phyloP scores from a whole-genome alignment of 2,888 invertebrate genomes.

The Cosmia trapezina region DNA sequence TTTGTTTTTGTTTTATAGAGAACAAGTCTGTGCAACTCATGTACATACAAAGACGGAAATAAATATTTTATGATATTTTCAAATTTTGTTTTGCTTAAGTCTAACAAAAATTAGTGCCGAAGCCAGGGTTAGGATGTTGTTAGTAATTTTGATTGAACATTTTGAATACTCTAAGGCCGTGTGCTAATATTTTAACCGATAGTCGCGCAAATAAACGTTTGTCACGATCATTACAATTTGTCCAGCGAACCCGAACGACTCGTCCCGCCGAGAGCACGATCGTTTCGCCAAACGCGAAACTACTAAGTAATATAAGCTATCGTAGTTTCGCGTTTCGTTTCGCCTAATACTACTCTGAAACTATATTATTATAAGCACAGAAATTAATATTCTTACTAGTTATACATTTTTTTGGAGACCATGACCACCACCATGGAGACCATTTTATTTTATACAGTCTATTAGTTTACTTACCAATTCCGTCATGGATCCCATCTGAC shows the following conservation, averaged over 20 bases:
- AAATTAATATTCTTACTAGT: background rate
- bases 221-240: background rate
- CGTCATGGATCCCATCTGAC: slow-evolving; percentile 76
- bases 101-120: too few relatives aligned
- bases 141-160: background rate
- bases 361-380: background rate
- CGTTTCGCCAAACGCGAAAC: background rate
- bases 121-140: too few relatives aligned
- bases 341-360: slow-evolving; percentile 3
- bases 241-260: background rate
- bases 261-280: background rate
- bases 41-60: too few relatives aligned
- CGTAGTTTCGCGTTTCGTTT: too few relatives aligned
- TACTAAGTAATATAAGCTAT: too few relatives aligned
- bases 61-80: too few relatives aligned
- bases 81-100: too few relatives aligned
- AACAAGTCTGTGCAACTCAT: too few relatives aligned
- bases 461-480: slow-evolving; percentile 74
- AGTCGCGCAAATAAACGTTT: background rate
- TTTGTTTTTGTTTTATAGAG: too few relatives aligned
- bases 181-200: background rate
- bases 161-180: background rate
- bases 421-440: too few relatives aligned
- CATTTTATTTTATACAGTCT: background rate
- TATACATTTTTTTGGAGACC: too few relatives aligned